A percentile compares a stretch with the other conserved stretches of the same genome.
Evolutionary conservation across 2,797 vertebrate species (phyloP).

Genomic region (Tauraco hartlaubi): DNA sequence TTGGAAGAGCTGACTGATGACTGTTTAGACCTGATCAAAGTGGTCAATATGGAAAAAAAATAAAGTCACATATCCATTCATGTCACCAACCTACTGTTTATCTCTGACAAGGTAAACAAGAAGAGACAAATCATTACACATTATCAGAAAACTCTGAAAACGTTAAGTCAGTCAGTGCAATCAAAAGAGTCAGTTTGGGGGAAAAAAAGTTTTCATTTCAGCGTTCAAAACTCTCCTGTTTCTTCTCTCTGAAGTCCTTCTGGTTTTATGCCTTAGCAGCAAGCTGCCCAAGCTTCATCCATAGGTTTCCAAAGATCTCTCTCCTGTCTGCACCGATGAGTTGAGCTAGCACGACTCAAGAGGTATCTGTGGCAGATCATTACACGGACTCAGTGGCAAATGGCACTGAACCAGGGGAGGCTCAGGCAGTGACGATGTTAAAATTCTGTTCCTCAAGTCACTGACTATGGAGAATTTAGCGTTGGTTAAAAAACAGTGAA

Average conservation of each 20-base stretch:
- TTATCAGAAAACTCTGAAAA: neutral
- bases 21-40: neutral
- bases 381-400: neutral
- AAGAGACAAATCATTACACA: neutral
- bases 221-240: neutral
- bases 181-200: neutral
- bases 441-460: neutral
- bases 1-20: neutral
- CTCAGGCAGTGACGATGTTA: neutral
- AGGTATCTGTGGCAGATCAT: neutral
- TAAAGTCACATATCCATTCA: accelerated
- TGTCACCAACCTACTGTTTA: neutral
- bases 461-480: neutral
- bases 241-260: neutral
- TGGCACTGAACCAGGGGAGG: neutral
- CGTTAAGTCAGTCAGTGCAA: neutral
- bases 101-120: neutral
- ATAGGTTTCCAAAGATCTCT: neutral
- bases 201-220: neutral
- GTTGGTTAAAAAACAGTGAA: neutral
- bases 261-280: neutral
- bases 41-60: neutral
- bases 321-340: neutral
- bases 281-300: neutral
- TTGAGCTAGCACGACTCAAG: neutral